phyloP scores from a whole-genome alignment of 53 echinoderm and acorn worm genomes.

The Echinarachnius parma region DNA sequence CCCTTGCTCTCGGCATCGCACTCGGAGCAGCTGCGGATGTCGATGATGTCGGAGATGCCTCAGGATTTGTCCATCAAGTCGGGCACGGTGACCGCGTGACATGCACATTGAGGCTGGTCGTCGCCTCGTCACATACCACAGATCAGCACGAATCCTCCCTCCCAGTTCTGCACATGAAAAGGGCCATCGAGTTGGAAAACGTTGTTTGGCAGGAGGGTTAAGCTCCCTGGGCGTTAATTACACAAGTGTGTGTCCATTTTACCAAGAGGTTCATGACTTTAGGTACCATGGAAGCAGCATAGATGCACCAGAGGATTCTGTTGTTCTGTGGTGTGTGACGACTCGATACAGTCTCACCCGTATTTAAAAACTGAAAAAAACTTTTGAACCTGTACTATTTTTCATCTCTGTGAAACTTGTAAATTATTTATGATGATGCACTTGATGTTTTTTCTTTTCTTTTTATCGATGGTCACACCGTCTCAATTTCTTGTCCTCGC shows the following conservation, averaged over 20 bases:
- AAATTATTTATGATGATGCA: slow-evolving; percentile 53
- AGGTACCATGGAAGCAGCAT: no score
- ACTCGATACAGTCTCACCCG: slow-evolving; percentile 17
- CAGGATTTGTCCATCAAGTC: slow-evolving; percentile 95
- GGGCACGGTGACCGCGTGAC: slow-evolving; percentile 87
- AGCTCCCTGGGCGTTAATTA: no score
- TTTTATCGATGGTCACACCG: no score
- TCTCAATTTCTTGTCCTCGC: no score
- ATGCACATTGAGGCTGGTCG: slow-evolving; percentile 2
- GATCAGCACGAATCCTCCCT: not conserved
- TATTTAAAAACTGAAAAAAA: no score
- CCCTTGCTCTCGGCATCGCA: slow-evolving; percentile 58
- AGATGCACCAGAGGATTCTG: not conserved
- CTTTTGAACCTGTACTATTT: no score
- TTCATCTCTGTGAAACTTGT: slow-evolving; percentile 41
- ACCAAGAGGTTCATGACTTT: no score
- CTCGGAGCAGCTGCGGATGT: slow-evolving; percentile 47
- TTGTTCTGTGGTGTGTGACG: slow-evolving; percentile 2
- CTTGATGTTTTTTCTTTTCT: no score
- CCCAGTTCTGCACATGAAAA: not conserved
- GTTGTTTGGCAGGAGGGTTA: no score
- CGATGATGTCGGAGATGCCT: slow-evolving; percentile 65
- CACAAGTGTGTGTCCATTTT: no score
- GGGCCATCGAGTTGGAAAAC: not conserved
- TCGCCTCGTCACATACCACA: not conserved